Base-by-base conservation (phyloP, 1,140 invertebrate genomes). In the Maconellicoccus hirsutus region DNA sequence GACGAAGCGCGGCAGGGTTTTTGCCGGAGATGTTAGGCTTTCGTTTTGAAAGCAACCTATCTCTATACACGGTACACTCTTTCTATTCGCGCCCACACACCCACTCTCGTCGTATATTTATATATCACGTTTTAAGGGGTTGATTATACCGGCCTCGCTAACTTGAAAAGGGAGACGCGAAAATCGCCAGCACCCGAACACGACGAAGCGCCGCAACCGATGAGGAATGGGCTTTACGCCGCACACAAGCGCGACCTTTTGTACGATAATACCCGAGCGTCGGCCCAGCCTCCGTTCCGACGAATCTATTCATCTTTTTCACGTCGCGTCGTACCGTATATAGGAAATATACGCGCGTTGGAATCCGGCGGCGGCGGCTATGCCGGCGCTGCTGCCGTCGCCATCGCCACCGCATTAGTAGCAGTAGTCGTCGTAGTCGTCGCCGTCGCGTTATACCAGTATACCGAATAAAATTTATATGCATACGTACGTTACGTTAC, bases 271-370 rank as follows among this genome's bases (percentile, higher is more conserved):
- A 52, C 42, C 42, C 42, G 42, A 52, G 42, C 16, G 6, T 6
- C 4, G 42, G 6, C 42, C n/a, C 42, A 6, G 4, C 29, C 29
- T 33, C 29, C 12, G 42, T 4, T 52, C 42, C 6, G 42, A 52
- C 42, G 42, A 52, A 52, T 52, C 42, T 52, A 52, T 52, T 52
- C 42, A 52, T 52, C 42, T 52, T 52, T 52, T 52, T 52, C 42
- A 52, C 42, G 42, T 52, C 42, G n/a, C n/a, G n/a, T n/a, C n/a
- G n/a, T n/a, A n/a, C n/a, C n/a, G 12, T 33, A 52, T 52, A 16
- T 52, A 52, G 42, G 42, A 52, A 52, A 52, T 52, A 52, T 52
- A 52, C 14, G 14, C 33, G n/a, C n/a, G n/a, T 16, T 52, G 42
- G 42, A 19, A 52, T 52, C 42, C 42, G 42, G 42, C n/a, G n/a